Evolutionary conservation across 2,797 vertebrate genomes (phyloP), one percentile per base, ranked within the genome.

Genomic region (Tiaroga cobitis): DNA sequence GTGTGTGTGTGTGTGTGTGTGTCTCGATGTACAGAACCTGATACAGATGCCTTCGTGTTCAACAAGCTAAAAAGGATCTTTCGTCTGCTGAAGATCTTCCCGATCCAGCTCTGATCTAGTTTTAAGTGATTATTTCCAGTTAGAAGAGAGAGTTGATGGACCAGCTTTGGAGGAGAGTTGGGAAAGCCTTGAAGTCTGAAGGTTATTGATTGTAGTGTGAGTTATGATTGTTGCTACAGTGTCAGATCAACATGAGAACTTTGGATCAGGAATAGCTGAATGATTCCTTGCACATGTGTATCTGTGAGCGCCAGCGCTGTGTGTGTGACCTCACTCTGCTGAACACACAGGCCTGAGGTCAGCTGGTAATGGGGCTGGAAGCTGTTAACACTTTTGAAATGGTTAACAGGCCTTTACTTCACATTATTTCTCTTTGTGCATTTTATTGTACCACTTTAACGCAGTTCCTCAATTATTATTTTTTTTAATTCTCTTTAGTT

Each of bases 351-450:
- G 34, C 34, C 34, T 34, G 34, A 34, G 34, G 34, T 34, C 34
- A 34, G 34, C 34, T 34, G 4, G 34, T 34, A 34, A 34, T 34
- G 34, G 34, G 34, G 0, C 34, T 34, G 34, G 34, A 34, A 34
- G 34, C 34, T 34, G 34, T 34, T 89, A 86, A 84, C 68, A 61
- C 85, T 78, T 87, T 81, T 77, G 70, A 87, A 89, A 89, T 88
- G 85, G 86, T 87, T 84, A 86, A 34, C 88, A 90, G 86, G 85
- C 84, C 43, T 63, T 56, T 61, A 46, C 63, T 70, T 54, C 56
- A 78, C n/a, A 39, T 77, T 54, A 68, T 56, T 74, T 84, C 32
- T 37, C 0, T 2, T 3, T 15, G 16, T 59, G 32, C 70, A 7
- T 29, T 63, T 29, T 63, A 56, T 41, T 8, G 6, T 16, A 2